Evolutionary conservation across 1,140 invertebrate genomes (phyloP).

Genomic region (Sycophaga agraensis): DNA sequence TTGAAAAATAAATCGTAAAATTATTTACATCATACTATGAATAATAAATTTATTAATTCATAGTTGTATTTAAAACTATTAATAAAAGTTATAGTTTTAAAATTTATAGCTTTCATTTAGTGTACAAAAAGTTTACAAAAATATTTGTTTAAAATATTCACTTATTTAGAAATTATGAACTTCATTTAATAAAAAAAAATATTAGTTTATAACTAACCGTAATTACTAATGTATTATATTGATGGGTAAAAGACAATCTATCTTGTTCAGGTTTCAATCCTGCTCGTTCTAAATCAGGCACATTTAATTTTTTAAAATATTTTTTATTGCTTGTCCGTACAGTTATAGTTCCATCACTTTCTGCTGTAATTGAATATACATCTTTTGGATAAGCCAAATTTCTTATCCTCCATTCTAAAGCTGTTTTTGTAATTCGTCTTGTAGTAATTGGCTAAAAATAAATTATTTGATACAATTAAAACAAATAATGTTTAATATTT

Average conservation of each 20-base stretch:
- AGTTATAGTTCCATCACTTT: constrained; percentile 66
- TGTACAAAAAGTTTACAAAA: no score
- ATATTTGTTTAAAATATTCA: no score
- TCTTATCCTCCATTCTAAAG: constrained; percentile 79
- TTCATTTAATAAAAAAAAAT: no score
- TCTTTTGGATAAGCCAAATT: constrained; percentile 73
- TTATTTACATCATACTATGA: no score
- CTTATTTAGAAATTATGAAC: no score
- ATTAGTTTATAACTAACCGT: constrained; percentile 55
- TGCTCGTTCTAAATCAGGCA: constrained; percentile 72
- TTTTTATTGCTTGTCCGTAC: constrained; percentile 78
- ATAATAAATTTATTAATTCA: no score
- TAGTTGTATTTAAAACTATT: no score
- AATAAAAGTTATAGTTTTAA: no score
- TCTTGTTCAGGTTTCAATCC: constrained; percentile 64
- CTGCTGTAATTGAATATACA: constrained; percentile 68
- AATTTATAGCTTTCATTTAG: no score
- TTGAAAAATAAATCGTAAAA: no score
- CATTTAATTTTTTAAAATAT: constrained; percentile 73
- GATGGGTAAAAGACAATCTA: constrained; percentile 67
- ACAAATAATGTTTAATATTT: neutral
- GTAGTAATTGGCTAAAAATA: constrained; percentile 65
- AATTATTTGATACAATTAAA: neutral
- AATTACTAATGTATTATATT: constrained; percentile 77
- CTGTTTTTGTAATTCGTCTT: constrained; percentile 71